Base-by-base conservation (phyloP, 1,140 invertebrate species). In the Drosophila kanapiae region DNA sequence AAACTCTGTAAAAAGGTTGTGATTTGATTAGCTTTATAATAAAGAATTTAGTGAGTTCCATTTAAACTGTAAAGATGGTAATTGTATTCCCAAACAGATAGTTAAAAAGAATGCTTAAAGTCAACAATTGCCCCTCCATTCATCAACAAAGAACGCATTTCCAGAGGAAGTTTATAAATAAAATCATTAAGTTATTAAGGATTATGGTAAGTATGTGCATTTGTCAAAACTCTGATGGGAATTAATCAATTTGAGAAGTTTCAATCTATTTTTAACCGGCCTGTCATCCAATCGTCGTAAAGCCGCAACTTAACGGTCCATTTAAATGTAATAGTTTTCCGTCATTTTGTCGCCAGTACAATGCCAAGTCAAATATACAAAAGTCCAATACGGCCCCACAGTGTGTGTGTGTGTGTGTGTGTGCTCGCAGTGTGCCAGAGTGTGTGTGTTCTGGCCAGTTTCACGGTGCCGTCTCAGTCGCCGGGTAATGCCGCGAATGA, bases 251-350 rank as follows among this genome's bases (percentile, higher is more conserved):
- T 77, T 47, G 38, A 51, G 43, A 51, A 58, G 64, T 67, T 45
- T 54, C 42, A 59, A 68, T 76, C 47, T 82, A 82, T 82, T 82
- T 78, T 82, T 69, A 71, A 72, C 69, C 31, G 67, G 69, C 53
- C 53, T 72, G 67, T 72, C 69, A 72, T 54, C 69, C 68, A 72
- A 72, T 71, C 67, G 69, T 71, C 67, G 59, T 70, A 57, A 54
- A 58, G 43, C 60, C 70, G 72, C 48, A 60, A 70, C 47, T 64
- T 76, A 85, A 81, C 68, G 62, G 69, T 60, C 64, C 31, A 67
- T 61, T 71, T 53, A 42, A 79, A 79, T 86, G 51, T 80, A 78
- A 84, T 72, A 80, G 72, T 84, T 80, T 72, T 77, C 77, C 63
- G 62, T 75, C 69, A 57, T 53, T 70, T 82, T 54, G 64, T 72